Evolutionary conservation across 2,888 invertebrate genomes (phyloP).

Genomic region (Trichopoda pennipes): DNA sequence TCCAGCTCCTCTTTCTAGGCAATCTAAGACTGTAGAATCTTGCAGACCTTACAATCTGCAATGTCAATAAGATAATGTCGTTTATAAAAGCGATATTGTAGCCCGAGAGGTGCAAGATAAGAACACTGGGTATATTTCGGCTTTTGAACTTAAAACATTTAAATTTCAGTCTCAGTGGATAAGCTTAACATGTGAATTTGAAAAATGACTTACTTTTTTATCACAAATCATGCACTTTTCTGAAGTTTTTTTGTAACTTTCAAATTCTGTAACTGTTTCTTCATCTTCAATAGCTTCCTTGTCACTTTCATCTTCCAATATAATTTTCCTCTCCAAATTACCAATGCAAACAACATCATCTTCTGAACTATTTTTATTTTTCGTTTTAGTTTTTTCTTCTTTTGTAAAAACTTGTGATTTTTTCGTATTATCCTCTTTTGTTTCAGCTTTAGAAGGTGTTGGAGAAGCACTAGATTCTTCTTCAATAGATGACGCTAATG

Average conservation of each 20-base stretch:
- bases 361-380: conserved; percentile 66
- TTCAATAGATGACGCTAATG: conserved; percentile 41
- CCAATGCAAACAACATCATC: conserved; percentile 79
- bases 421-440: background rate
- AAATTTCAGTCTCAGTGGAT: too few species aligned
- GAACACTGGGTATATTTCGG: too few species aligned
- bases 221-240: conserved; percentile 76
- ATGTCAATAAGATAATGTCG: too few species aligned
- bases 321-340: conserved; percentile 70
- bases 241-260: conserved; percentile 19
- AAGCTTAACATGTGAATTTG: too few species aligned
- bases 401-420: conserved; percentile 1
- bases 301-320: conserved; percentile 74
- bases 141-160: background rate
- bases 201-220: conserved; percentile 72
- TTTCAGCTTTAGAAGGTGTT: background rate
- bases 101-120: too few species aligned
- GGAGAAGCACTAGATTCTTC: background rate
- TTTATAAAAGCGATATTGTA: too few species aligned
- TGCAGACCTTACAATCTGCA: too few species aligned
- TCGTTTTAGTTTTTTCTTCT: background rate
- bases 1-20: too few species aligned
- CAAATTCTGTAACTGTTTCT: conserved; percentile 50
- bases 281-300: conserved; percentile 46
- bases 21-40: too few species aligned